Conservation (phyloP, 1,140 invertebrate species). For the Meloidogyne exigua region DNA sequence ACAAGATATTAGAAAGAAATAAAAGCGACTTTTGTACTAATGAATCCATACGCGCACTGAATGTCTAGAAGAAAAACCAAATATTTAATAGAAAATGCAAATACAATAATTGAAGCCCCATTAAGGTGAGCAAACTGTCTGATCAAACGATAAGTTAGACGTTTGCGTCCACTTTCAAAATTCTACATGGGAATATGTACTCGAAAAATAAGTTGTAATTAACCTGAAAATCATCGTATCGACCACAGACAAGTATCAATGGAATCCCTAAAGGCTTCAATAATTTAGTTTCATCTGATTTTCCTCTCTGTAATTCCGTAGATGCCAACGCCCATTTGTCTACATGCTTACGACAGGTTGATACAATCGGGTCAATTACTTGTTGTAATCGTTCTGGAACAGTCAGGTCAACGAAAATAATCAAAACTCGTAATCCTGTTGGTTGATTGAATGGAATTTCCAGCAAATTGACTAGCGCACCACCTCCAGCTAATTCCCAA, state of each 20-base stretch:
- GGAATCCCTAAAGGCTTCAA: conserved; percentile 27
- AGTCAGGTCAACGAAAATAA: conserved; percentile 34
- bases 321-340: neutral
- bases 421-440: conserved; percentile 15
- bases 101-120: conserved; percentile 27
- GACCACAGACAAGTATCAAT: conserved; percentile 18
- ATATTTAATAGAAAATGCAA: neutral
- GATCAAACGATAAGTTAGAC: conserved; percentile 28
- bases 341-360: conserved; percentile 12
- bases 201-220: neutral
- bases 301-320: neutral
- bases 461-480: conserved; percentile 28
- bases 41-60: conserved; percentile 22
- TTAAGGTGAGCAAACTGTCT: conserved; percentile 38
- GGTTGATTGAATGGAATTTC: conserved; percentile 18
- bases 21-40: neutral
- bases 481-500: conserved; percentile 39
- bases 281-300: neutral
- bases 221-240: conserved; percentile 40
- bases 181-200: conserved; percentile 23
- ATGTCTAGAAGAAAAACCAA: neutral
- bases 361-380: conserved; percentile 27
- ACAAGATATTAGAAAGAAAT: neutral
- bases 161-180: conserved; percentile 36
- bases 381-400: conserved; percentile 28